phyloP scores from a whole-genome alignment of 2,113 vertebrate genomes.

The Sigmodon hispidus region DNA sequence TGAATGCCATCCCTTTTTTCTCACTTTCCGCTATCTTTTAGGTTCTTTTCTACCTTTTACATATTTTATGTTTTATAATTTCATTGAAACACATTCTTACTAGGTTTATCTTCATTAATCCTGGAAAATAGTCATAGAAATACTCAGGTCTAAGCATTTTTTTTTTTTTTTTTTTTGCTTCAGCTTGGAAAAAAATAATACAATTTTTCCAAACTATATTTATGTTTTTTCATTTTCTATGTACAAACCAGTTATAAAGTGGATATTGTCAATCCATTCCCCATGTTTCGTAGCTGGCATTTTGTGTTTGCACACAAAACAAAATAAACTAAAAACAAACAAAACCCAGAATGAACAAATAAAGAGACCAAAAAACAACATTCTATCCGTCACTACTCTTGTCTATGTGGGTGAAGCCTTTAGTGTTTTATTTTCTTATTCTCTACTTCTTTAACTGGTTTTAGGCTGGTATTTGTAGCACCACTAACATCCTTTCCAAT shows the following conservation, averaged over 20 bases:
- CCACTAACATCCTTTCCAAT: background rate
- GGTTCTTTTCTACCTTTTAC: background rate
- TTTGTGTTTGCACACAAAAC: background rate
- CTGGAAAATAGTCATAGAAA: background rate
- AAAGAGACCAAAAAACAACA: background rate
- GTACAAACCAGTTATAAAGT: background rate
- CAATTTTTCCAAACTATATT: conserved; percentile 24
- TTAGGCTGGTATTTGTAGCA: background rate
- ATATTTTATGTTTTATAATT: background rate
- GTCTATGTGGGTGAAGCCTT: background rate
- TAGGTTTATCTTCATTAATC: background rate
- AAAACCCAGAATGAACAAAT: background rate
- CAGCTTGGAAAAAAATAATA: background rate
- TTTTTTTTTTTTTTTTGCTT: too few species aligned
- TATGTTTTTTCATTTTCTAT: background rate
- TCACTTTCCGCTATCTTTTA: background rate
- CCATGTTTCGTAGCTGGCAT: background rate
- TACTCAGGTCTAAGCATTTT: background rate
- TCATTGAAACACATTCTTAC: background rate
- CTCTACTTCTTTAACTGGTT: conserved; percentile 38
- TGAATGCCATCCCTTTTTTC: background rate
- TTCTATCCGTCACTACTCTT: background rate
- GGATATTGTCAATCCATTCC: background rate
- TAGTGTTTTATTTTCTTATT: conserved; percentile 7
- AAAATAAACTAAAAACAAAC: background rate